Conservation (phyloP, 2,113 vertebrate genomes). For the Malaclemys terrapin region DNA sequence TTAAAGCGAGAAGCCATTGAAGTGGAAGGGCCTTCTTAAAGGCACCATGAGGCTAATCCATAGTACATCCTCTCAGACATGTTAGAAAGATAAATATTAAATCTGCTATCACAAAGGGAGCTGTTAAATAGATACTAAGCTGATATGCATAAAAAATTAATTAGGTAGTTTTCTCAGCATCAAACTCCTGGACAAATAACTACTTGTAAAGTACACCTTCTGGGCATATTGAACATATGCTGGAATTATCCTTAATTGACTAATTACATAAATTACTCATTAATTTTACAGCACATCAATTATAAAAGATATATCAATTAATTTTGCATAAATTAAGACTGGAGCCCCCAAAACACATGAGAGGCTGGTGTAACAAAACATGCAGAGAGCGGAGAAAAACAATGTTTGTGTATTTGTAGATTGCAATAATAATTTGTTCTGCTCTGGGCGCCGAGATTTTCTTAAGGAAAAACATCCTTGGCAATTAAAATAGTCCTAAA, state of each 20-base stretch:
- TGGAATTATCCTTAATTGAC: conserved; percentile 99
- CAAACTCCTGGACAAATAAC: conserved; percentile 99
- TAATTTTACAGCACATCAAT: conserved; percentile 99
- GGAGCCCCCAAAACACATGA: conserved; percentile 85
- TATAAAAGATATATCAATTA: conserved; percentile 99
- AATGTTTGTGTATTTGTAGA: conserved; percentile 97
- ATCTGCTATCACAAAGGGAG: conserved; percentile 99
- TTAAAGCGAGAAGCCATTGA: conserved; percentile 74
- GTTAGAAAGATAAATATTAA: conserved; percentile 99
- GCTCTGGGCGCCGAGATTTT: conserved; percentile 96
- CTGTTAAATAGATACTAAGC: conserved; percentile 99
- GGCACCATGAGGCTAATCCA: conserved; percentile 89
- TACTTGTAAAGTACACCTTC: conserved; percentile 99
- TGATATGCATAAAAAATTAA: conserved; percentile 99
- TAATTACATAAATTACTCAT: conserved; percentile 99
- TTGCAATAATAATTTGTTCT: conserved; percentile 99
- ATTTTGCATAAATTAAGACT: conserved; percentile 99
- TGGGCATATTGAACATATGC: conserved; percentile 99
- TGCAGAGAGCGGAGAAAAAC: conserved; percentile 90
- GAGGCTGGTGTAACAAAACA: conserved; percentile 90
- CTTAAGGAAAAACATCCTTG: conserved; percentile 91
- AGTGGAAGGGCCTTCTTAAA: conserved; percentile 81
- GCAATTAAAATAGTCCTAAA: conserved; percentile 99
- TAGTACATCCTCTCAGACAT: conserved; percentile 91
- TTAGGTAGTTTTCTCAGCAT: conserved; percentile 97